Evolutionary conservation across 1,140 invertebrate species (phyloP).

Genomic region (Philopotamus ludificatus): DNA sequence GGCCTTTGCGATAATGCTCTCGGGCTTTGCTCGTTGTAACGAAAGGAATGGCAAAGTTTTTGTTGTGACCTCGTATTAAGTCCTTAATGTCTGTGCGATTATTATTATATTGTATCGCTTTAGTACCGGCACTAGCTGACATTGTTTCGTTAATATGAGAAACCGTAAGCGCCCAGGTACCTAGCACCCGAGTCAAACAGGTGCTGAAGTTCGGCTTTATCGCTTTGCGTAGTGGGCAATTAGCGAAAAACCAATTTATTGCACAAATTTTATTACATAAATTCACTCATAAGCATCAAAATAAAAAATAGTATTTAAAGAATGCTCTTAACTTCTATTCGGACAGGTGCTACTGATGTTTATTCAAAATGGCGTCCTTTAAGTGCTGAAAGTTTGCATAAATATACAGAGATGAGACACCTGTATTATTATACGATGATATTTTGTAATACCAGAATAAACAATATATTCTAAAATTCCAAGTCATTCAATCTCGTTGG

Average conservation of each 20-base stretch:
- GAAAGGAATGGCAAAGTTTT: not conserved
- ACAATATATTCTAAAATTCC: no score
- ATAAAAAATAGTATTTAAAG: not conserved
- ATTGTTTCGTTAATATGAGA: not conserved
- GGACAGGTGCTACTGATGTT: no score
- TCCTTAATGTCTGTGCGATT: not conserved
- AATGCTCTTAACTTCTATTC: not conserved
- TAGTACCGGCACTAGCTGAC: not conserved
- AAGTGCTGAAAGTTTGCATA: no score
- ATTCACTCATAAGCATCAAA: not conserved
- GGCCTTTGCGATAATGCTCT: not conserved
- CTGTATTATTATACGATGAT: no score
- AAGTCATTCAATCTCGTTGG: no score
- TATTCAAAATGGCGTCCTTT: no score
- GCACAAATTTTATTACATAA: not conserved
- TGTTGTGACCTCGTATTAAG: not conserved
- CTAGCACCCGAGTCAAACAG: not conserved
- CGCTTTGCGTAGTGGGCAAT: not conserved
- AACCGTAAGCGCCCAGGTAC: not conserved
- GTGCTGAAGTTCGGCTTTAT: not conserved
- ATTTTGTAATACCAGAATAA: no score
- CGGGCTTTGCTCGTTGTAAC: not conserved
- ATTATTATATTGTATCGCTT: not conserved
- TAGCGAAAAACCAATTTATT: not conserved
- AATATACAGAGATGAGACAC: no score